These are phyloP conservation scores for Varroa destructor DNA, from an alignment of 1,140 invertebrate genomes.

Conservation along the genomic window DNA sequence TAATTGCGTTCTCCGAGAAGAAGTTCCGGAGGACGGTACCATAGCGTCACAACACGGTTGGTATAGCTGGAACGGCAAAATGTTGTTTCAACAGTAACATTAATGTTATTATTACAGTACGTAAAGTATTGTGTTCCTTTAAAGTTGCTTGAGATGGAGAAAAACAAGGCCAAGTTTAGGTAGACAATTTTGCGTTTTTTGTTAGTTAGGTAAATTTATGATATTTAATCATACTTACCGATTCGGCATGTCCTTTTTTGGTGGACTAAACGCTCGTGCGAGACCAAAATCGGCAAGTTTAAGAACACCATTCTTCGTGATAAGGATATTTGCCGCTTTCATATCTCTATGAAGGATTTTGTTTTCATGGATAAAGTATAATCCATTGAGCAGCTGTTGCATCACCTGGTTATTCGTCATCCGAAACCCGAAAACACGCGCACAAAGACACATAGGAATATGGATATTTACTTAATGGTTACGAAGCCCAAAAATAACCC, in stretches of 20 bases:
- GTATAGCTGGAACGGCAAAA: conserved; percentile 55
- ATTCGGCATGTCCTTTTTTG: conserved; percentile 35
- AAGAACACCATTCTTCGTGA: conserved; percentile 87
- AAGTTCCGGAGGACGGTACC: conserved; percentile 87
- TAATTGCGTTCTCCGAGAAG: conserved; percentile 84
- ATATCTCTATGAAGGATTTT: conserved; percentile 50
- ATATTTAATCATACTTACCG: background rate
- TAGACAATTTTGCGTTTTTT: too few relatives aligned
- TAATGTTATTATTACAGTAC: background rate
- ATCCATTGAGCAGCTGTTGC: conserved; percentile 87
- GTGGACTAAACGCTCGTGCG: conserved; percentile 74
- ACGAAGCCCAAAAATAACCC: too few relatives aligned
- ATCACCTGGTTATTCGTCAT: conserved; percentile 45
- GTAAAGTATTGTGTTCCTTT: too few relatives aligned
- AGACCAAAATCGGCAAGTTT: conserved; percentile 87
- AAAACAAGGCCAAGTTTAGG: too few relatives aligned
- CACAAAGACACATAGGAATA: background rate
- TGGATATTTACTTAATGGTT: too few relatives aligned
- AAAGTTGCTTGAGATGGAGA: too few relatives aligned
- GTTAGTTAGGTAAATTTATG: too few relatives aligned
- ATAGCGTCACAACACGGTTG: conserved; percentile 91
- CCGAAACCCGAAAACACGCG: too few relatives aligned
- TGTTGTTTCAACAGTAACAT: background rate
- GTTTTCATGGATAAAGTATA: conserved; percentile 94
- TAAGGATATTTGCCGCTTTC: conserved; percentile 84